These are phyloP conservation scores for Archilochus colubris DNA, from an alignment of 2,113 vertebrate genomes.

Conservation along the genomic window DNA sequence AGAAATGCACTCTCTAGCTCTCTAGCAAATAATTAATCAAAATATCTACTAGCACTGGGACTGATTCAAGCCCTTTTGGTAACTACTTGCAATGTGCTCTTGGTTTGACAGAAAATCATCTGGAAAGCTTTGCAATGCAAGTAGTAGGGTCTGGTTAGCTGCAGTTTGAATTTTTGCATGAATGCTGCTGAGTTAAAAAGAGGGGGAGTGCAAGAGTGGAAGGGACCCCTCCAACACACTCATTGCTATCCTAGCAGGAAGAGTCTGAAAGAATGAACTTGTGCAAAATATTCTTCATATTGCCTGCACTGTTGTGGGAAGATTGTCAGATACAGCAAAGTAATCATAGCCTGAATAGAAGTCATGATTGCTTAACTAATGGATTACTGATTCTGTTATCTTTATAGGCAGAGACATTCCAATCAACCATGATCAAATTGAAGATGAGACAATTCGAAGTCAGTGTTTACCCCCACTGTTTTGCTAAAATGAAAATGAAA, in stretches of 20 bases:
- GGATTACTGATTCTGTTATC: constrained; percentile 34
- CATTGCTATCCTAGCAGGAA: neutral
- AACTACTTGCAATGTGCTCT: neutral
- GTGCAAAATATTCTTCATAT: neutral
- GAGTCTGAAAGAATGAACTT: neutral
- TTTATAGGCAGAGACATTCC: constrained; percentile 1
- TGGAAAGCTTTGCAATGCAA: neutral
- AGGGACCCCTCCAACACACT: neutral
- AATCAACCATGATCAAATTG: neutral
- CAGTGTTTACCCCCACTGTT: neutral
- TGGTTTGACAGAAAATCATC: constrained; percentile 20
- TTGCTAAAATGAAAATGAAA: constrained; percentile 27
- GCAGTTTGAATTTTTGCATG: neutral
- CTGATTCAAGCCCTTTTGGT: neutral
- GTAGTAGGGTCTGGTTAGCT: neutral
- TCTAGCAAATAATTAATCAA: neutral
- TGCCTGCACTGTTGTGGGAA: neutral
- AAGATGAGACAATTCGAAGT: neutral
- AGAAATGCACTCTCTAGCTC: neutral
- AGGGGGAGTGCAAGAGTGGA: neutral
- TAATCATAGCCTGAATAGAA: neutral
- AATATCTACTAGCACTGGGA: neutral
- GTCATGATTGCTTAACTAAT: neutral
- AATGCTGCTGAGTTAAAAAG: neutral
- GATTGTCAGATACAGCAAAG: neutral